Percentiles rank a stretch among this genome's conserved stretches.
These are phyloP conservation scores for Epinephelus moara DNA, from an alignment of 2,113 vertebrate genomes.

Conservation along the genomic window DNA sequence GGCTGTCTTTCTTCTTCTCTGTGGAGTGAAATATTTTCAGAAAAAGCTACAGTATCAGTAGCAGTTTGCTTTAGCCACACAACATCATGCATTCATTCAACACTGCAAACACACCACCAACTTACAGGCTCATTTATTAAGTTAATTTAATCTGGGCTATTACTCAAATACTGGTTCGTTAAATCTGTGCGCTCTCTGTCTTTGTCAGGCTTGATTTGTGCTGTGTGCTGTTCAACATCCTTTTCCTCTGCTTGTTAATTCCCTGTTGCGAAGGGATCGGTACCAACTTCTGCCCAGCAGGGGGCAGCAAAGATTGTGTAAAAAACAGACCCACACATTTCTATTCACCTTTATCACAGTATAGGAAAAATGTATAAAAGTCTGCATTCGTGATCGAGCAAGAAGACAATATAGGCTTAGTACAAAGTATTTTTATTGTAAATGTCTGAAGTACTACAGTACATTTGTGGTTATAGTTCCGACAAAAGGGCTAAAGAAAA, in stretches of 20 bases:
- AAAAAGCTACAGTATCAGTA: too few relatives aligned
- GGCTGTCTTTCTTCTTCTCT: too few relatives aligned
- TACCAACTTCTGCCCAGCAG: slow-evolving; percentile 40
- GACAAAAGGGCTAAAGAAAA: slow-evolving; percentile 65
- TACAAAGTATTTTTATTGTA: slow-evolving; percentile 84
- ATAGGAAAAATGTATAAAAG: not conserved
- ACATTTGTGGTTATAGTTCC: slow-evolving; percentile 74
- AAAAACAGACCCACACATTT: not conserved
- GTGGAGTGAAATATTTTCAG: too few relatives aligned
- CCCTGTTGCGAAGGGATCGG: not conserved
- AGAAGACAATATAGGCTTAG: slow-evolving; percentile 25
- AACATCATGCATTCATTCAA: not conserved
- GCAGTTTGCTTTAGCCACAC: too few relatives aligned
- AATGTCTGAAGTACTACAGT: slow-evolving; percentile 79
- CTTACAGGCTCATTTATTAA: not conserved
- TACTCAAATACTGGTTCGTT: not conserved
- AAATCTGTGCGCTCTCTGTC: not conserved
- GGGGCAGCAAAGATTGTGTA: slow-evolving; percentile 21
- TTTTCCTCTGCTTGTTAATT: not conserved
- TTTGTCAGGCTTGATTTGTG: not conserved
- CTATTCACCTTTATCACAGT: not conserved
- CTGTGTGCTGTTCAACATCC: not conserved
- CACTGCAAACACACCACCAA: not conserved
- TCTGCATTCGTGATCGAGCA: not conserved
- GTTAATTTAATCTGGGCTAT: not conserved